Evolutionary conservation across 2,888 invertebrate genomes (phyloP).

Genomic region (Leptothorax acervorum): DNA sequence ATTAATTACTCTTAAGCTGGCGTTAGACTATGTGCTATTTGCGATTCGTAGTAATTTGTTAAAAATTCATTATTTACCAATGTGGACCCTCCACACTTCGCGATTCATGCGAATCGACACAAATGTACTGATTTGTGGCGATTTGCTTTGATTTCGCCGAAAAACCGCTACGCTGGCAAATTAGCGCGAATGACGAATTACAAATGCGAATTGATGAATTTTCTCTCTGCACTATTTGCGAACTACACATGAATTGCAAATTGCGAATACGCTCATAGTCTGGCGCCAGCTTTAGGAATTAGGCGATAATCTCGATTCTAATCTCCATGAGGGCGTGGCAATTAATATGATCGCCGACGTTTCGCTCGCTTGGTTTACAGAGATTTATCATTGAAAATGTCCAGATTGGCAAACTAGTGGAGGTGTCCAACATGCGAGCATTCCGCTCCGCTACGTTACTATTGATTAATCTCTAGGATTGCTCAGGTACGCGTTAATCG

Average conservation of each 20-base stretch:
- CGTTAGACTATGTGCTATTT: neutral
- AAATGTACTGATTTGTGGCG: neutral
- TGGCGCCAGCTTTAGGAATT: neutral
- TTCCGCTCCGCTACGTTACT: constrained; percentile 32
- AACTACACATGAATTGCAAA: neutral
- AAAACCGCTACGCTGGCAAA: neutral
- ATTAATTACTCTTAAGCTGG: constrained; percentile 29
- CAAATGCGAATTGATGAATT: neutral
- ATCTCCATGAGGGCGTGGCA: constrained; percentile 25
- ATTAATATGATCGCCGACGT: constrained; percentile 8
- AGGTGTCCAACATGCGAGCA: constrained; percentile 14
- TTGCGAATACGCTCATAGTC: neutral
- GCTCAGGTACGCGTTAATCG: constrained; percentile 24
- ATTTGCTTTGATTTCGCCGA: neutral
- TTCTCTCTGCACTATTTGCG: neutral
- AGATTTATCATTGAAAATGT: constrained; percentile 49
- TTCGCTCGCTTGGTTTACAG: constrained; percentile 13
- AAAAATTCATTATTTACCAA: neutral
- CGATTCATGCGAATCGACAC: neutral
- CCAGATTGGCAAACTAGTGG: constrained; percentile 24
- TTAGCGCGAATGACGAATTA: neutral
- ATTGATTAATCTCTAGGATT: constrained; percentile 35
- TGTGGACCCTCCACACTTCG: too few species aligned
- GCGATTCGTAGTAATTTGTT: neutral
- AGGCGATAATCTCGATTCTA: constrained; percentile 55